Base-by-base conservation (phyloP, 2,113 vertebrate species). In the Phalacrocorax pelagicus region DNA sequence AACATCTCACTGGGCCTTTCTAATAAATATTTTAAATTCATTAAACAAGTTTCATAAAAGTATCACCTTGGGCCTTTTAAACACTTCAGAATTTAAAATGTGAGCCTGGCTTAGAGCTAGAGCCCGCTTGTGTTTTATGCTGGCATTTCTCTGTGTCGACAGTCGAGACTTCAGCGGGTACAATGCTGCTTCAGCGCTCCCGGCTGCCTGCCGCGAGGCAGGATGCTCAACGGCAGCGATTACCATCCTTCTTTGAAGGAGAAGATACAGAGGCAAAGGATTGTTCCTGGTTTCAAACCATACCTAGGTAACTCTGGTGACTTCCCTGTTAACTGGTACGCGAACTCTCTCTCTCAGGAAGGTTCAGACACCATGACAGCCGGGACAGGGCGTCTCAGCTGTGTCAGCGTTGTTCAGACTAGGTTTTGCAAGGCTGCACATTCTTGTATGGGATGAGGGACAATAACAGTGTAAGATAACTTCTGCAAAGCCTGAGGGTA, bases 11-110 rank as follows among this genome's bases (percentile, higher is more conserved):
- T 10, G 47, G 61, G 42, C 51, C 22, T 82, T 82, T 65, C 51
- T 66, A 79, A 95, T 91, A 95, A 91, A 93, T 93, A 91, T 93
- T 96, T 91, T 75, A 95, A 89, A 81, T 59, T 81, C 66, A 34
- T 89, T 89, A 89, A 93, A 71, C 67, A 83, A 66, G 75, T 86
- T 89, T 70, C 61, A 59, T 47, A 9, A 57, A 83, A 93, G 58
- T 62, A 92, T 47, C 86, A 92, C 82, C 80, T 59, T 78, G 87
- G 87, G 90, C 34, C 32, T 78, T 78, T 85, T 69, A 81, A 90
- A 85, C n/a, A 24, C 66, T 88, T 69, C 65, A 30, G 46, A 71
- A 62, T 66, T 61, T 79, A 52, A 82, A 81, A 70, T 5, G 20
- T 4, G 13, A 91, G 46, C 19, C 62, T 46, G 21, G 36, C 54